phyloP scores from a whole-genome alignment of 2,797 vertebrate genomes.

The Thalassophryne amazonica region DNA sequence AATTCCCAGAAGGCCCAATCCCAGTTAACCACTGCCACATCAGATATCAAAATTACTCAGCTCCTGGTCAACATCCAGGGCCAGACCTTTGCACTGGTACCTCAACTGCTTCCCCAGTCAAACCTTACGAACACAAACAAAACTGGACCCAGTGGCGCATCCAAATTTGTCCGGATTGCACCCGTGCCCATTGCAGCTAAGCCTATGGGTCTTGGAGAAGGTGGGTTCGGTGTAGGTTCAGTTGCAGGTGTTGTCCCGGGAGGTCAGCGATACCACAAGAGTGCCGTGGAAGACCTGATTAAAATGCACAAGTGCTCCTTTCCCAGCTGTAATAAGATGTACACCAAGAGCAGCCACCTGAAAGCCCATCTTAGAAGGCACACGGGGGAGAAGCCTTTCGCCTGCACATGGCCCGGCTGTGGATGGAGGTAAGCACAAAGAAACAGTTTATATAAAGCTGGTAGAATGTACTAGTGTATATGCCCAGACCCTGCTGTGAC shows the following conservation, averaged over 20 bases:
- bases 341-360: conserved; percentile 98
- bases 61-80: conserved; percentile 98
- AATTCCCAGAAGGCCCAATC: conserved; percentile 41
- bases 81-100: conserved; percentile 95
- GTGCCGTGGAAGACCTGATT: conserved; percentile 91
- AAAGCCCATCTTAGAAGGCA: conserved; percentile 97
- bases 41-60: conserved; percentile 94
- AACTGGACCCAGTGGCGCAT: conserved; percentile 76
- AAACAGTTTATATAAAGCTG: background rate
- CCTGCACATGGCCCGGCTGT: conserved; percentile 97
- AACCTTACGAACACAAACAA: conserved; percentile 37
- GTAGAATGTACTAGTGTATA: too few species aligned
- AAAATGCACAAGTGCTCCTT: conserved; percentile 99
- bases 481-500: too few species aligned
- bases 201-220: conserved; percentile 84
- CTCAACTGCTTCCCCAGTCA: conserved; percentile 88
- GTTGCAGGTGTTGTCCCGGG: conserved; percentile 81
- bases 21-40: conserved; percentile 46
- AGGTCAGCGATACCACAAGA: conserved; percentile 94
- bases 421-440: conserved; percentile 91
- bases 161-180: conserved; percentile 95
- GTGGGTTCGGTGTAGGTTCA: conserved; percentile 61
- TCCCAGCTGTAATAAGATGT: conserved; percentile 97
- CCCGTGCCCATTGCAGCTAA: conserved; percentile 97
- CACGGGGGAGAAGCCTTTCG: conserved; percentile 97